Evolutionary conservation across 2,888 invertebrate genomes (phyloP).

Genomic region (Amphimallon solstitiale): DNA sequence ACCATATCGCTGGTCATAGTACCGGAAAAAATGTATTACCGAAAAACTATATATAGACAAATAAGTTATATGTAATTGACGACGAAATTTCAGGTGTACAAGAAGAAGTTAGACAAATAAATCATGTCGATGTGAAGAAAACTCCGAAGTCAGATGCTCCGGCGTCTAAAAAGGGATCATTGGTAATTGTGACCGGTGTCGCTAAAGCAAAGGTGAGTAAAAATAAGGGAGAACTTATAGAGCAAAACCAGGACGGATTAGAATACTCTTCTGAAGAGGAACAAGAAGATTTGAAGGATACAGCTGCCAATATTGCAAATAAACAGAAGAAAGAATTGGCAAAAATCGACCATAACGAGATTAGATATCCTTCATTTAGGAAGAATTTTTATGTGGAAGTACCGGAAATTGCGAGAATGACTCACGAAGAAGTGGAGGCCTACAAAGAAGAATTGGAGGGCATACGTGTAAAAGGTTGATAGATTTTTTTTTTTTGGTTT

Average conservation of each 20-base stretch:
- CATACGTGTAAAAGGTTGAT: constrained; percentile 87
- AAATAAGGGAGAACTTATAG: constrained; percentile 97
- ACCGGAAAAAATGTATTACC: no score
- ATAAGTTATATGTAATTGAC: background rate
- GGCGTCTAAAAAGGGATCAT: constrained; percentile 68
- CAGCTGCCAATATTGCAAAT: constrained; percentile 87
- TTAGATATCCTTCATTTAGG: constrained; percentile 88
- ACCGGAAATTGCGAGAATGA: constrained; percentile 94
- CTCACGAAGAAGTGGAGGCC: constrained; percentile 83
- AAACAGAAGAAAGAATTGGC: constrained; percentile 93
- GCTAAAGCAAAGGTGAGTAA: constrained; percentile 82
- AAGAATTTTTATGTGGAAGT: constrained; percentile 98
- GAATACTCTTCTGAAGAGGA: constrained; percentile 99
- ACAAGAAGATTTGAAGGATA: constrained; percentile 91
- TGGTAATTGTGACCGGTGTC: constrained; percentile 85
- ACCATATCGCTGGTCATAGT: no score
- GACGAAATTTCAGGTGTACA: constrained; percentile 64
- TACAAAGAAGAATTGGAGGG: constrained; percentile 93
- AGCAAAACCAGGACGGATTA: constrained; percentile 97
- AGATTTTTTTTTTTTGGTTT: background rate
- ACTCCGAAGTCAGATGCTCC: constrained; percentile 59
- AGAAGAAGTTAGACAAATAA: constrained; percentile 84
- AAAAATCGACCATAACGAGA: constrained; percentile 88
- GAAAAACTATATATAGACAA: no score
- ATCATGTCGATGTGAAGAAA: constrained; percentile 74